phyloP scores from a whole-genome alignment of 2,888 invertebrate species.

The Horisme vitalbata region DNA sequence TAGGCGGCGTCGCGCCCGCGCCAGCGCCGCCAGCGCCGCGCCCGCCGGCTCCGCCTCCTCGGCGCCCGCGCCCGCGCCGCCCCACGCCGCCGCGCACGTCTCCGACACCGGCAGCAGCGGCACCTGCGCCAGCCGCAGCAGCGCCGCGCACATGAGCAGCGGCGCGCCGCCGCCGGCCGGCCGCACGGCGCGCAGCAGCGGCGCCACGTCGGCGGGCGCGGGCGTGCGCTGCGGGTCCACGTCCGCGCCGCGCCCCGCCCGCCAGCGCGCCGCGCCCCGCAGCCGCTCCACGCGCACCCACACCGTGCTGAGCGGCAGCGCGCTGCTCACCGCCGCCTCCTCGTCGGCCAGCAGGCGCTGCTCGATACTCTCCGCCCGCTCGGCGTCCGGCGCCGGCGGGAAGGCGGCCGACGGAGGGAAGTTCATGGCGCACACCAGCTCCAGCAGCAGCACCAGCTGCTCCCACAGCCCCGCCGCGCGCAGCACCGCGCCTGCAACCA shows the following conservation, averaged over 20 bases:
- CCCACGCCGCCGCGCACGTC: slow-evolving; percentile 33
- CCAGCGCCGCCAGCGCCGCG: slow-evolving; percentile 39
- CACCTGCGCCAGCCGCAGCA: slow-evolving; percentile 70
- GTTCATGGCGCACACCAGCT: slow-evolving; percentile 87
- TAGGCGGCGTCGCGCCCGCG: slow-evolving; percentile 43
- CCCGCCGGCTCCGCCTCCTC: slow-evolving; percentile 33
- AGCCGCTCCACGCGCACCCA: slow-evolving; percentile 90
- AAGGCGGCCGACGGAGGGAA: slow-evolving; percentile 64
- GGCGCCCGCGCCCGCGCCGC: slow-evolving; percentile 28
- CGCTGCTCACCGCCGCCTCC: slow-evolving; percentile 62
- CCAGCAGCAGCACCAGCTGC: slow-evolving; percentile 87
- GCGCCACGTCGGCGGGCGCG: slow-evolving; percentile 86
- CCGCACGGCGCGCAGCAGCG: slow-evolving; percentile 81
- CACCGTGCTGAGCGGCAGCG: slow-evolving; percentile 87
- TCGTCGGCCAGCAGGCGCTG: slow-evolving; percentile 39
- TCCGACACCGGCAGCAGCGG: slow-evolving; percentile 35
- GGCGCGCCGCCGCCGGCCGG: slow-evolving; percentile 81
- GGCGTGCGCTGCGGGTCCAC: slow-evolving; percentile 85
- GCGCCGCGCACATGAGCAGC: slow-evolving; percentile 83
- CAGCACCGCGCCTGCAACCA: slow-evolving; percentile 44
- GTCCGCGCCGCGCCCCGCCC: slow-evolving; percentile 81
- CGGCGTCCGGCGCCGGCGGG: slow-evolving; percentile 39
- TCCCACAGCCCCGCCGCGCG: slow-evolving; percentile 90
- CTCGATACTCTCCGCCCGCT: slow-evolving; percentile 20
- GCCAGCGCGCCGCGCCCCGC: slow-evolving; percentile 88